These are phyloP conservation scores for Geotrypetes seraphini DNA, from an alignment of 2,797 vertebrate genomes.

Conservation along the genomic window DNA sequence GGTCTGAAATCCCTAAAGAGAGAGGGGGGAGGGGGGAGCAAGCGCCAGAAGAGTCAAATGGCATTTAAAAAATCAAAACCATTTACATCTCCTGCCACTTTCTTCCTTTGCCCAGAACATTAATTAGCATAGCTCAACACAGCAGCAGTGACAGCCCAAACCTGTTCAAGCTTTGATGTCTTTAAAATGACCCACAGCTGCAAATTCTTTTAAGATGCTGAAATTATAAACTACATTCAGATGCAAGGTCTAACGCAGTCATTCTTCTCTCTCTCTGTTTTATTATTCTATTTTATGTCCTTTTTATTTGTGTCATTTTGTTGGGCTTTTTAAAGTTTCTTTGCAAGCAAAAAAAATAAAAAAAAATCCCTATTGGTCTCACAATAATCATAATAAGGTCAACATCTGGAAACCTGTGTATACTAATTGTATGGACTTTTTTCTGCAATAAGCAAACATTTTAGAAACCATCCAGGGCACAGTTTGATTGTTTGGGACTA, in stretches of 20 bases:
- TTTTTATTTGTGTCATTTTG: slow-evolving; percentile 8
- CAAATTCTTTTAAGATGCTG: slow-evolving; percentile 5
- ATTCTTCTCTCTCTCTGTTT: too few relatives aligned
- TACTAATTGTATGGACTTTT: too few relatives aligned
- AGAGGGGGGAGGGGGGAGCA: too few relatives aligned
- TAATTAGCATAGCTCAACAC: slow-evolving; percentile 21
- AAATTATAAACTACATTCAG: slow-evolving; percentile 3
- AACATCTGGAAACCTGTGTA: too few relatives aligned
- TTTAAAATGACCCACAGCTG: slow-evolving; percentile 8
- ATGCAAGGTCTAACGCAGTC: background rate
- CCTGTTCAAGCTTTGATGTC: background rate
- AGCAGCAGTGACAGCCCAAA: background rate
- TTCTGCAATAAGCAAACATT: too few relatives aligned
- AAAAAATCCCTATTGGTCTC: too few relatives aligned
- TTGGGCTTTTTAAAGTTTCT: background rate
- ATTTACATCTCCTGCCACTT: slow-evolving; percentile 2
- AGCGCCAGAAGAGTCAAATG: slow-evolving; percentile 14
- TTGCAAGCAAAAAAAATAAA: too few relatives aligned
- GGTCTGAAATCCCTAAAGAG: too few relatives aligned
- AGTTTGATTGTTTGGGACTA: too few relatives aligned
- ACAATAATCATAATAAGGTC: too few relatives aligned
- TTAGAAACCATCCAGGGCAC: too few relatives aligned
- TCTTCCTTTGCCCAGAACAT: slow-evolving; percentile 26
- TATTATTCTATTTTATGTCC: too few relatives aligned
- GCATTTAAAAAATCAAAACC: slow-evolving; percentile 31